Evolutionary conservation across 2,797 vertebrate genomes (phyloP).

Genomic region (Ceryle rudis): DNA sequence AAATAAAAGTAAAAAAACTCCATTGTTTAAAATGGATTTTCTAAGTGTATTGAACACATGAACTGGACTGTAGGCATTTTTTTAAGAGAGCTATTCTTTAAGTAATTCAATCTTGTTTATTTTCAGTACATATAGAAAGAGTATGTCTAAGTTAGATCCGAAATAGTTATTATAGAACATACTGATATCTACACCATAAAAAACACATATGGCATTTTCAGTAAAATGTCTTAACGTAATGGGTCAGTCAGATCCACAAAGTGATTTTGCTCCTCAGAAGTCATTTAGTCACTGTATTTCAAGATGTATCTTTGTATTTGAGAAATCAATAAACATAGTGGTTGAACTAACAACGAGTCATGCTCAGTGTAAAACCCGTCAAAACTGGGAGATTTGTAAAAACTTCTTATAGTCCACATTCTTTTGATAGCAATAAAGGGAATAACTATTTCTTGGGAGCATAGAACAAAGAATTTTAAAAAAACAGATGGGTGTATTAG

Average conservation of each 20-base stretch:
- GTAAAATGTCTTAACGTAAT: background rate
- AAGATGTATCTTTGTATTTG: background rate
- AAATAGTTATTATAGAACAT: background rate
- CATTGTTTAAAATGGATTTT: conserved; percentile 29
- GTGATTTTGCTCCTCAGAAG: background rate
- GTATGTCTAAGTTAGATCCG: background rate
- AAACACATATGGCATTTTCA: background rate
- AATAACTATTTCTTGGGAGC: background rate
- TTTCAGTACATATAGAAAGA: background rate
- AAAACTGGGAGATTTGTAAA: background rate
- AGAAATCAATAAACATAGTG: conserved; percentile 10
- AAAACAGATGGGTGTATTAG: background rate
- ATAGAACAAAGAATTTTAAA: background rate
- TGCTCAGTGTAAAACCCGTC: background rate
- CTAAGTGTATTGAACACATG: background rate
- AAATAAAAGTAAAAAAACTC: background rate
- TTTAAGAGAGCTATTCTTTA: background rate
- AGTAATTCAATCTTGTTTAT: background rate
- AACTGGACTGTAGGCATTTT: background rate
- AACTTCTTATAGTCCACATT: background rate
- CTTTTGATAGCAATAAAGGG: background rate
- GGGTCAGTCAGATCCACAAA: background rate
- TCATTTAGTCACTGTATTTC: background rate
- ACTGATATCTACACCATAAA: background rate
- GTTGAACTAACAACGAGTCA: background rate